A percentile compares a stretch with the other conserved stretches of the same genome.
These are phyloP conservation scores for Blastobasis lacticolella DNA, from an alignment of 2,888 invertebrate species.

Conservation along the genomic window DNA sequence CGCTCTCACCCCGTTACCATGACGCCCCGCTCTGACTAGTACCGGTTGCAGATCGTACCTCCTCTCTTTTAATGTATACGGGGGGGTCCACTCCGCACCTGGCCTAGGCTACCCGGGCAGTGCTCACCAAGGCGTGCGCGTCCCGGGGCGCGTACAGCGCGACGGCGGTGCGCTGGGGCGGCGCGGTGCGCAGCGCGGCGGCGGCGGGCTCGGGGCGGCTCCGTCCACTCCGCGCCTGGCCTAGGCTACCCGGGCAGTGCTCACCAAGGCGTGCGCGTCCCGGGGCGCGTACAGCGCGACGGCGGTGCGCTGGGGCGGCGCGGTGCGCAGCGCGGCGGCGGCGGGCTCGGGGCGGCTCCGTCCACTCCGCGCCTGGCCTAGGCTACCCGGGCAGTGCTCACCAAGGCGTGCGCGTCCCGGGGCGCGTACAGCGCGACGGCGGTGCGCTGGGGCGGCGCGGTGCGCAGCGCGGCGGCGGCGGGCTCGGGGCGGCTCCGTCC, in stretches of 20 bases:
- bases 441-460: slow-evolving; percentile 32
- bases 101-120: neutral
- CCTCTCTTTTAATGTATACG: no score
- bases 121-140: slow-evolving; percentile 42
- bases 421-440: slow-evolving; percentile 36
- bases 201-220: slow-evolving; percentile 25
- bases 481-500: slow-evolving; percentile 27
- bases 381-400: slow-evolving; percentile 18
- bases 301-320: slow-evolving; percentile 28
- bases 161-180: slow-evolving; percentile 24
- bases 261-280: slow-evolving; percentile 46
- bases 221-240: slow-evolving; percentile 33
- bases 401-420: slow-evolving; percentile 43
- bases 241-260: slow-evolving; percentile 8
- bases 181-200: slow-evolving; percentile 42
- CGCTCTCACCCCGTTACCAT: no score
- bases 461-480: slow-evolving; percentile 36
- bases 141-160: slow-evolving; percentile 42
- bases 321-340: slow-evolving; percentile 40
- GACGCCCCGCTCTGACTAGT: no score
- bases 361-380: slow-evolving; percentile 34
- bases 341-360: slow-evolving; percentile 26
- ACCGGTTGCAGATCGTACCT: no score
- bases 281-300: slow-evolving; percentile 36
- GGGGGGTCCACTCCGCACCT: no score